Conservation (phyloP, 1,140 invertebrate species). For the Hylaeus anthracinus region DNA sequence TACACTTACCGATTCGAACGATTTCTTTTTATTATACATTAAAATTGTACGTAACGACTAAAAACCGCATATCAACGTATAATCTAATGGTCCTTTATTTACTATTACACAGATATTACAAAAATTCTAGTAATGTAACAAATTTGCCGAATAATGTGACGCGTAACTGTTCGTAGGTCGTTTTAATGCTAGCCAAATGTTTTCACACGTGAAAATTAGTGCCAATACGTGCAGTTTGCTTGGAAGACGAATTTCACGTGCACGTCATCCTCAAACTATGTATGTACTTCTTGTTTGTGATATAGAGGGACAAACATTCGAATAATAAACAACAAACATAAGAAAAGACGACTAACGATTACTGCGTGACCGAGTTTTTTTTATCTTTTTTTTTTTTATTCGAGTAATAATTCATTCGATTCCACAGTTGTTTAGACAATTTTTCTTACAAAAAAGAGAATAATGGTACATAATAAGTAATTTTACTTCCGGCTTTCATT, state of each 20-base stretch:
- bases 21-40: too few relatives aligned
- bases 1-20: too few relatives aligned
- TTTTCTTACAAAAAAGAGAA: not conserved
- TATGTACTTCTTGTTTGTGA: not conserved
- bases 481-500: too few relatives aligned
- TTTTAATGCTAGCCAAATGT: constrained; percentile 1
- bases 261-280: constrained; percentile 1
- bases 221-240: constrained; percentile 1
- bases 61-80: too few relatives aligned
- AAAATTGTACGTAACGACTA: too few relatives aligned
- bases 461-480: too few relatives aligned
- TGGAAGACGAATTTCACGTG: constrained; percentile 3
- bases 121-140: not conserved
- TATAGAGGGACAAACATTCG: not conserved
- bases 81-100: not conserved
- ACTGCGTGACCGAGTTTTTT: not conserved
- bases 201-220: constrained; percentile 2
- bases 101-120: not conserved
- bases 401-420: not conserved
- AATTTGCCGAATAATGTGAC: constrained; percentile 5
- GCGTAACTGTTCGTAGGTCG: not conserved
- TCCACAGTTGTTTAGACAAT: not conserved
- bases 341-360: not conserved
- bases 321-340: not conserved
- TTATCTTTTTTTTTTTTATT: not conserved